phyloP scores from a whole-genome alignment of 2,797 vertebrate genomes.

The Sebastolobus altivelis region DNA sequence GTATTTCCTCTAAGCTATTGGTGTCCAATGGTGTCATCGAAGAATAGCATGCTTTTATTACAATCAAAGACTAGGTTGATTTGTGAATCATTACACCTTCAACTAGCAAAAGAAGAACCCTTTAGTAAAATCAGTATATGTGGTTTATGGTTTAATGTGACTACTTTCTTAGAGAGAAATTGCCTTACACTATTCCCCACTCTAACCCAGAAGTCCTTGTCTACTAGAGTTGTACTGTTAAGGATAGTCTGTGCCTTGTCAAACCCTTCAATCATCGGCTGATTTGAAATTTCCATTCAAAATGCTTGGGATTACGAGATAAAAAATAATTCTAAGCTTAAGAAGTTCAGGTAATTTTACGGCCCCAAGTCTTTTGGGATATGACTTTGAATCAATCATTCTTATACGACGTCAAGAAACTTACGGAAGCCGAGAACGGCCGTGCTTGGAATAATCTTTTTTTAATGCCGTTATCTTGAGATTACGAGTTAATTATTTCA shows the following conservation, averaged over 20 bases:
- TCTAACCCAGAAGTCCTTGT: neutral
- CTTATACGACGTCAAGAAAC: neutral
- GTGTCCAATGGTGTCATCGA: neutral
- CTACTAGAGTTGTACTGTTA: neutral
- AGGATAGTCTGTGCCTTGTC: neutral
- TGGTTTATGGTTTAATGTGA: neutral
- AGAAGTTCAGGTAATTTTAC: neutral
- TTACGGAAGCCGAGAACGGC: neutral
- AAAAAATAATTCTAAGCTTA: too few species aligned
- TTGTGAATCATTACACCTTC: neutral
- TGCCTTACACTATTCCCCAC: neutral
- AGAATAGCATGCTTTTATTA: neutral
- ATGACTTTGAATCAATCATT: neutral
- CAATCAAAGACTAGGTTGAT: neutral
- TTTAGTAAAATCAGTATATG: neutral
- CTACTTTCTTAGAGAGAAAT: neutral
- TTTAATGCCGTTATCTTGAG: neutral
- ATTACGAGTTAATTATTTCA: neutral
- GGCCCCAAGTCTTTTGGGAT: neutral
- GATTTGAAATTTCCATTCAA: neutral
- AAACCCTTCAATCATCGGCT: neutral
- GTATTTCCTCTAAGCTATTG: neutral
- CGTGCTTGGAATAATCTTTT: neutral
- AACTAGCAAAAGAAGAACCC: neutral
- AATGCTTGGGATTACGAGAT: neutral